Conservation (phyloP, 2,888 invertebrate species). For the Dolichopus griseipennis region DNA sequence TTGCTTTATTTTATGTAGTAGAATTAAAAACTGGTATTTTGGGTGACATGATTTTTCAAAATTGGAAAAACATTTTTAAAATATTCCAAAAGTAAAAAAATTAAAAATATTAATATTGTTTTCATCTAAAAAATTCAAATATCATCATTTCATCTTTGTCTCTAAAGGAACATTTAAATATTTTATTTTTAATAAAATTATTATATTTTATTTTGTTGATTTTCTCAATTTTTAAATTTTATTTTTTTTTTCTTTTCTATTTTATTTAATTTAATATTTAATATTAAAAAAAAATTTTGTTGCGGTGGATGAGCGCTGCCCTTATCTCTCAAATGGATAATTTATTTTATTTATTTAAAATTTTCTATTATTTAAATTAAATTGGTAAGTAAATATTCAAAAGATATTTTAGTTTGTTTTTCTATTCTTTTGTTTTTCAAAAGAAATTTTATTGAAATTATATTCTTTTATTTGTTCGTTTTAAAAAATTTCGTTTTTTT, state of each 20-base stretch:
- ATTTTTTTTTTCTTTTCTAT: not conserved
- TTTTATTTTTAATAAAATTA: not conserved
- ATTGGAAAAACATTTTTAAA: too few species aligned
- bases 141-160: too few species aligned
- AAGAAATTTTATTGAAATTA: not conserved
- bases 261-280: not conserved
- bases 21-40: too few species aligned
- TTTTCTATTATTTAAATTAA: not conserved
- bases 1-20: too few species aligned
- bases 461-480: not conserved
- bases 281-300: not conserved
- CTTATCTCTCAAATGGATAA: not conserved
- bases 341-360: not conserved
- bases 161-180: too few species aligned
- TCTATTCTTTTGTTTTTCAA: not conserved
- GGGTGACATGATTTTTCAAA: too few species aligned
- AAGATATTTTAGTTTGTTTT: not conserved
- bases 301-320: not conserved
- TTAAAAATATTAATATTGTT: too few species aligned
- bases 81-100: too few species aligned
- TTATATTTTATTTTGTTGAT: not conserved
- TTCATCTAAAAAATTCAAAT: too few species aligned
- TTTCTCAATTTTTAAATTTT: not conserved
- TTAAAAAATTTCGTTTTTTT: not conserved
- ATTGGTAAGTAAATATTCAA: conserved; percentile 1